Conservation (phyloP, 2,888 invertebrate species). For the Diogma glabrata region DNA sequence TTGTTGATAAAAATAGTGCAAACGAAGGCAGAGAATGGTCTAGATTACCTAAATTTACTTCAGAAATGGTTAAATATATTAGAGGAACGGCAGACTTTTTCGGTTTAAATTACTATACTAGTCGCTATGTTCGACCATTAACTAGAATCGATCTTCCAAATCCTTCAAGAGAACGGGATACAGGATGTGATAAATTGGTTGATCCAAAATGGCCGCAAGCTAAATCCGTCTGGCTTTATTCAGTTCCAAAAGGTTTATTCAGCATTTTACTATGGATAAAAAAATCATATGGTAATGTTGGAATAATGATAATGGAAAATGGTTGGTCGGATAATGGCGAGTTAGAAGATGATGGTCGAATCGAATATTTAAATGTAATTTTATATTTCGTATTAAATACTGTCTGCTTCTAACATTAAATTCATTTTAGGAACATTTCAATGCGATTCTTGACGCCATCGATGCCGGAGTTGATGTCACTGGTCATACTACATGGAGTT, state of each 20-base stretch:
- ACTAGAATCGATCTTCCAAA: slow-evolving; percentile 22
- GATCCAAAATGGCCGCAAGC: slow-evolving; percentile 25
- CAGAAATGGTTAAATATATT: slow-evolving; percentile 14
- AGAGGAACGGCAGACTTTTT: slow-evolving; percentile 27
- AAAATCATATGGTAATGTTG: slow-evolving; percentile 13
- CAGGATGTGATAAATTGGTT: slow-evolving; percentile 19
- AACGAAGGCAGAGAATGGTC: slow-evolving; percentile 27
- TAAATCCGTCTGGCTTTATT: too few relatives aligned
- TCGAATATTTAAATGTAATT: slow-evolving; percentile 14
- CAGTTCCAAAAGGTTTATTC: too few relatives aligned
- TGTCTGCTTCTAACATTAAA: too few relatives aligned
- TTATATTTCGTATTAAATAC: too few relatives aligned
- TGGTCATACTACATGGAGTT: slow-evolving; percentile 48
- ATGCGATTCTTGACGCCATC: slow-evolving; percentile 38
- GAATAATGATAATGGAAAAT: slow-evolving; percentile 43
- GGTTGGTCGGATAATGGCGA: slow-evolving; percentile 36
- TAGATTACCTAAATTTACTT: slow-evolving; percentile 20
- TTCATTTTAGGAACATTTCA: slow-evolving; percentile 36
- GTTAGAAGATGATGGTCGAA: slow-evolving; percentile 30
- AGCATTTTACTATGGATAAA: too few relatives aligned
- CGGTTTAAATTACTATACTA: slow-evolving; percentile 28
- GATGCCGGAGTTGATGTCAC: slow-evolving; percentile 38
- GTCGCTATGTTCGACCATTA: slow-evolving; percentile 21
- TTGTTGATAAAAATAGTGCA: slow-evolving; percentile 26
- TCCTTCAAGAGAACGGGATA: slow-evolving; percentile 44